Evolutionary conservation across 2,888 invertebrate species (phyloP), one percentile per base, ranked within the genome.

Genomic region (Xestia c-nigrum): DNA sequence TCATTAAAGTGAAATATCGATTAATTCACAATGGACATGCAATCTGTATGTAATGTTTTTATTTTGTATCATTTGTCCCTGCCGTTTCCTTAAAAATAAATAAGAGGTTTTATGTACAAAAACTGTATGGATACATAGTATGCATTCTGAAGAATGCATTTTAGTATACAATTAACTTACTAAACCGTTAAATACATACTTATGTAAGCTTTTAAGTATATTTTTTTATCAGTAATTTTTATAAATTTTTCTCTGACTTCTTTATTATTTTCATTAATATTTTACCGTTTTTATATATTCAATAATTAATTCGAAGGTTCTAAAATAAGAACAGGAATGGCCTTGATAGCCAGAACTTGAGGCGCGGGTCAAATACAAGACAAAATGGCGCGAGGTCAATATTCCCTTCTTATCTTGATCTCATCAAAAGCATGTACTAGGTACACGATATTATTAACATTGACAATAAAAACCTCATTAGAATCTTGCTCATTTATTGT

Each of bases 1-100:
- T 81, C 64, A 40, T 73, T 85, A 52, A 71, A 63, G 57, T 12
- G 59, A 79, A 79, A 86, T 76, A 68, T 74, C 63, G 71, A 86
- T 80, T 84, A 66, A 59, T 52, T 83, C 72, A 46, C 40, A 76
- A 55, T 47, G 61, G 74, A 47, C 70, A 64, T 68, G 59, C 50
- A 72, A 73, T 71, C n/a, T 19, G 12, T 69, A 46, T 31, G 12
- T 79, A 61, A 63, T 43, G 16, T 69, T 31, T 31, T 31, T 31
- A 2, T 59, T 64, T 71, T 40, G 14, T 47, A 14, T 9, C 4
- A 14, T 38, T 5, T 10, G 66, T 50, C 31, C 24, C n/a, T 55
- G 14, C 9, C 50, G 50, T 55, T 72, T 59, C 16, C 10, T 31
- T 31, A 3, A 31, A 31, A 31, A 31, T 31, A 31, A 31, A 31